These are phyloP conservation scores for Mylabris phalerata DNA, from an alignment of 1,140 invertebrate genomes.

Conservation along the genomic window DNA sequence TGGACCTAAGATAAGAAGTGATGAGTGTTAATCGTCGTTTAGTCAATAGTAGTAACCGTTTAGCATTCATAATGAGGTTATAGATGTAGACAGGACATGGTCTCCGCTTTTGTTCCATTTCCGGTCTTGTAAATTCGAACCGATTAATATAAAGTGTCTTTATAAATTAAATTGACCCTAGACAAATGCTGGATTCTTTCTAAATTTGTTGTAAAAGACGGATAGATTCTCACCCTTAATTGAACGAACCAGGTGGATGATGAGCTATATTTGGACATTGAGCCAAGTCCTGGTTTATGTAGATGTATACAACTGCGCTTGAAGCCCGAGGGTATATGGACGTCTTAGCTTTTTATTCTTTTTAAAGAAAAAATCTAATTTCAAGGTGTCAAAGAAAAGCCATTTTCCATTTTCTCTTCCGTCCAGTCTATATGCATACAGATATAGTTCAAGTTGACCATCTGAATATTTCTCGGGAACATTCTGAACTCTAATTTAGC, in stretches of 20 bases:
- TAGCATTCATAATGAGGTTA: slow-evolving; percentile 25
- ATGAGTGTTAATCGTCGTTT: slow-evolving; percentile 28
- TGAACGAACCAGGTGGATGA: too few species aligned
- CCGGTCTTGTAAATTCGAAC: slow-evolving; percentile 4
- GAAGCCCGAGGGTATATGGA: slow-evolving; percentile 33
- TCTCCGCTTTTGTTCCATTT: slow-evolving; percentile 10
- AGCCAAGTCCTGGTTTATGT: slow-evolving; percentile 21
- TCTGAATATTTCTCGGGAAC: slow-evolving; percentile 26
- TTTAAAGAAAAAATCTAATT: slow-evolving; percentile 43
- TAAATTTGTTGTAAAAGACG: too few species aligned
- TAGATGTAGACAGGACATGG: slow-evolving; percentile 17
- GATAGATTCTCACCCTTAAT: too few species aligned
- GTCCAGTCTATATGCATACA: slow-evolving; percentile 41
- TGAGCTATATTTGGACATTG: too few species aligned
- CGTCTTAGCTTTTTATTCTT: slow-evolving; percentile 38
- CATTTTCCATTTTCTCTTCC: slow-evolving; percentile 40
- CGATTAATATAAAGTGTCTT: slow-evolving; percentile 2
- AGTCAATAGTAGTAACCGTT: slow-evolving; percentile 21
- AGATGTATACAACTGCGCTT: slow-evolving; percentile 32
- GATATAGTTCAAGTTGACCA: slow-evolving; percentile 37
- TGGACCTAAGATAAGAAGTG: slow-evolving; percentile 19
- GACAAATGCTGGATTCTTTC: not conserved
- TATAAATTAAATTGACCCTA: too few species aligned
- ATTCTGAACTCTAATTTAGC: slow-evolving; percentile 9
- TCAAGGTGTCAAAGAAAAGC: slow-evolving; percentile 45